Percentiles rank a stretch among this genome's conserved stretches.
Conservation (phyloP, 2,888 invertebrate species). For the Hoplodrina blanda region DNA sequence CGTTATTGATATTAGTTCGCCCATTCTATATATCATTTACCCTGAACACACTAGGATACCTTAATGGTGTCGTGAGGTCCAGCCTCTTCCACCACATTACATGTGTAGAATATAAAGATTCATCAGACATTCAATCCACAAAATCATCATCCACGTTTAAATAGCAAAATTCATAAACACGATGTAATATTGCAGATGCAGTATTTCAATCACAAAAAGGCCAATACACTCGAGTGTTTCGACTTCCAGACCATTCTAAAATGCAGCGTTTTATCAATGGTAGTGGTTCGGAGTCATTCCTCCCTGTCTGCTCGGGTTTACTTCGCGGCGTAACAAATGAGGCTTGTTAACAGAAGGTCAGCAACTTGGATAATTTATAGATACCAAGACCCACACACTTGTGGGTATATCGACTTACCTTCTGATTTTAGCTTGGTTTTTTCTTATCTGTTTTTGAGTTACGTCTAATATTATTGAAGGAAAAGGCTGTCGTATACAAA, state of each 20-base stretch:
- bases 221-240: slow-evolving; percentile 29
- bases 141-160: neutral
- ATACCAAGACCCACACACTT: slow-evolving; percentile 52
- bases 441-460: slow-evolving; percentile 26
- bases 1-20: no score
- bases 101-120: neutral
- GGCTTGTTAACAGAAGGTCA: slow-evolving; percentile 81
- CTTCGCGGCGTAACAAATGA: slow-evolving; percentile 77
- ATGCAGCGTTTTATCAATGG: slow-evolving; percentile 57
- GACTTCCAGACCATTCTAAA: slow-evolving; percentile 29
- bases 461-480: slow-evolving; percentile 20
- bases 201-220: slow-evolving; percentile 26
- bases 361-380: slow-evolving; percentile 81
- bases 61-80: no score
- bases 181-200: neutral
- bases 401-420: slow-evolving; percentile 21
- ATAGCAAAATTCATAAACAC: neutral
- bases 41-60: no score
- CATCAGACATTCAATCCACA: neutral
- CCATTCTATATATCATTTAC: no score
- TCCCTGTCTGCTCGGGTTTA: slow-evolving; percentile 69
- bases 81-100: no score
- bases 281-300: slow-evolving; percentile 65
- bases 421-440: slow-evolving; percentile 9
- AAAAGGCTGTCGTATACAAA: slow-evolving; percentile 23